Evolutionary conservation across 2,888 invertebrate genomes (phyloP), one percentile per base, ranked within the genome.

Genomic region (Thecophora atra): DNA sequence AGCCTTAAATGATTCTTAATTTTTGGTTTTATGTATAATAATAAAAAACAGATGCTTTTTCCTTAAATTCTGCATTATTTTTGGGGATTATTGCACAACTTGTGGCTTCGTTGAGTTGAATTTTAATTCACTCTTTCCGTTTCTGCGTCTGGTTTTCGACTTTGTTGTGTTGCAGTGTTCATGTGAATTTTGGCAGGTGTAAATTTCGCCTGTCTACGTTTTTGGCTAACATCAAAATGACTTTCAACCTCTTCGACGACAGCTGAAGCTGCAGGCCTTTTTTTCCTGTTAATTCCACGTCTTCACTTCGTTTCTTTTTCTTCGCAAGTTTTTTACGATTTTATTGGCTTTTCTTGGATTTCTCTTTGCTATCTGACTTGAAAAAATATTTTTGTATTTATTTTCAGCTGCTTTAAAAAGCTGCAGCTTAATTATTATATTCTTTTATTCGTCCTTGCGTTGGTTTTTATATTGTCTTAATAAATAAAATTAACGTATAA

Each of bases 151-250:
- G 28, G 21, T n/a, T 60, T 37, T n/a, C 62, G 47, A 11, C 28
- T 54, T 44, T n/a, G 15, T 28, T 37, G 37, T 44, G 72, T 44
- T 44, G 47, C 6, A n/a, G 13, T 17, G n/a, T 69, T 73, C 76
- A 74, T 78, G 78, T 74, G 77, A 78, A 78, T 73, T 75, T 70
- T 63, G 73, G 75, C 81, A 80, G 81, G 79, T 80, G 80, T 75
- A 76, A 74, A 74, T 37, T 51, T 66, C 60, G 30, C 19, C 52
- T 60, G 60, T 54, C 11, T 24, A 28, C 24, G 26, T 4, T 24
- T 70, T 56, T 69, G 19, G 26, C 58, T 47, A 69, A 58, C 28
- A 69, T 44, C 42, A 44, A 44, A 66, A 21, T 30, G 21, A 15
- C n/a, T 42, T 69, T 26, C n/a, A 24, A n/a, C 19, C 28, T 24